A percentile compares a stretch with the other conserved stretches of the same genome.
These are phyloP conservation scores for Spermophilus dauricus DNA, from an alignment of 2,113 vertebrate genomes.

Conservation along the genomic window DNA sequence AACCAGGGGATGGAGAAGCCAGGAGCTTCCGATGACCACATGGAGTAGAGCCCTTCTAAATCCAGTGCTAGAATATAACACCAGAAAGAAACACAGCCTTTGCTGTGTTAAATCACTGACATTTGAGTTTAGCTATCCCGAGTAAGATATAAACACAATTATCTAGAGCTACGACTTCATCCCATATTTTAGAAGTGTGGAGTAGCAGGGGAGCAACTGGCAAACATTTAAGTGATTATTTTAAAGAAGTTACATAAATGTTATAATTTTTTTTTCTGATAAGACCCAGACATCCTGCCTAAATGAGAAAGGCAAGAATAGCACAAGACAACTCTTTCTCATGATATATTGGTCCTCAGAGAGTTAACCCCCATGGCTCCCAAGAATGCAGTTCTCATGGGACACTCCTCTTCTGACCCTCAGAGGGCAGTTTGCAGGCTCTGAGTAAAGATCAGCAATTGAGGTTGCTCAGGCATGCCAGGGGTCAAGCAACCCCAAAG, in stretches of 20 bases:
- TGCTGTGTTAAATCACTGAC: not conserved
- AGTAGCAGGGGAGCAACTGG: not conserved
- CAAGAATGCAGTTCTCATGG: not conserved
- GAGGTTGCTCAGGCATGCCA: not conserved
- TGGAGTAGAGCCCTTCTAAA: not conserved
- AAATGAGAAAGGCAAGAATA: constrained; percentile 45
- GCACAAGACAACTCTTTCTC: constrained; percentile 46
- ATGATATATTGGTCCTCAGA: not conserved
- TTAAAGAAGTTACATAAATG: constrained; percentile 34
- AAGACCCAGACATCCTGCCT: not conserved
- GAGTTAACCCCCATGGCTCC: not conserved
- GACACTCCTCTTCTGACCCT: not conserved
- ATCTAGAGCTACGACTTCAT: not conserved
- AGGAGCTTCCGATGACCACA: not conserved
- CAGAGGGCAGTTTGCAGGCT: not conserved
- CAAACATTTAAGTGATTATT: constrained; percentile 39
- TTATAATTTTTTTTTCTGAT: not conserved
- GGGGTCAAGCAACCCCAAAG: not conserved
- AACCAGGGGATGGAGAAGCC: not conserved
- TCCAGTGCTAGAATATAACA: not conserved
- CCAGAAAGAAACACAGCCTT: not conserved
- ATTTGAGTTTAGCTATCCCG: not conserved
- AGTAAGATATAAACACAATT: not conserved
- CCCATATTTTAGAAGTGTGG: not conserved
- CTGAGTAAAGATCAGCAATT: not conserved